Conservation (phyloP, 2,797 vertebrate species). For the Argentina silus region DNA sequence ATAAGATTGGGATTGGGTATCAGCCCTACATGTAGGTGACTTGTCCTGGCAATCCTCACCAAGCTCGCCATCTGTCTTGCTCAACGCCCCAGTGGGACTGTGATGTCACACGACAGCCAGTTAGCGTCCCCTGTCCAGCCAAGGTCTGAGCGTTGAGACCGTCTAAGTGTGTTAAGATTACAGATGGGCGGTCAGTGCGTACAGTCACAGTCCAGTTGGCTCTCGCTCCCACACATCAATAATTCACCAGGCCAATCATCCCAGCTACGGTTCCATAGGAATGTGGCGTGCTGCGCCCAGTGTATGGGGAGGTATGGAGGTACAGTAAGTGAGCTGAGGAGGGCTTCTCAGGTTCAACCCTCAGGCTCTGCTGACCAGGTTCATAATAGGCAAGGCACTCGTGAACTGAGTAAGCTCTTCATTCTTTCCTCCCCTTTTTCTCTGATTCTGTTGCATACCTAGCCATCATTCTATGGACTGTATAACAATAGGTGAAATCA, state of each 20-base stretch:
- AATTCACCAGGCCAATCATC: slow-evolving; percentile 50
- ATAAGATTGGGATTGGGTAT: slow-evolving; percentile 3
- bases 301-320: slow-evolving; percentile 34
- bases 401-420: slow-evolving; percentile 55
- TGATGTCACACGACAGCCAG: slow-evolving; percentile 1
- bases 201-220: slow-evolving; percentile 21
- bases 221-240: slow-evolving; percentile 42
- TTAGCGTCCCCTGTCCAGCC: background rate
- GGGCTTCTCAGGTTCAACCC: slow-evolving; percentile 48
- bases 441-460: slow-evolving; percentile 31
- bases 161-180: slow-evolving; percentile 23
- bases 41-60: background rate
- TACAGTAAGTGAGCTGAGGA: slow-evolving; percentile 39
- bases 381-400: slow-evolving; percentile 44
- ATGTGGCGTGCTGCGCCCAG: slow-evolving; percentile 40
- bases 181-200: slow-evolving; percentile 1
- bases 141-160: too few relatives aligned
- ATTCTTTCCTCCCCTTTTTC: slow-evolving; percentile 17
- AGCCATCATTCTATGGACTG: slow-evolving; percentile 20
- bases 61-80: background rate
- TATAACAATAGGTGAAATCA: slow-evolving; percentile 38
- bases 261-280: slow-evolving; percentile 41
- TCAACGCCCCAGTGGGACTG: background rate
- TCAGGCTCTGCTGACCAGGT: slow-evolving; percentile 51
- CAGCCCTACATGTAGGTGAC: slow-evolving; percentile 18